A percentile compares a stretch with the other conserved stretches of the same genome.
Conservation (phyloP, 2,888 invertebrate genomes). For the Nymphalis c-album region DNA sequence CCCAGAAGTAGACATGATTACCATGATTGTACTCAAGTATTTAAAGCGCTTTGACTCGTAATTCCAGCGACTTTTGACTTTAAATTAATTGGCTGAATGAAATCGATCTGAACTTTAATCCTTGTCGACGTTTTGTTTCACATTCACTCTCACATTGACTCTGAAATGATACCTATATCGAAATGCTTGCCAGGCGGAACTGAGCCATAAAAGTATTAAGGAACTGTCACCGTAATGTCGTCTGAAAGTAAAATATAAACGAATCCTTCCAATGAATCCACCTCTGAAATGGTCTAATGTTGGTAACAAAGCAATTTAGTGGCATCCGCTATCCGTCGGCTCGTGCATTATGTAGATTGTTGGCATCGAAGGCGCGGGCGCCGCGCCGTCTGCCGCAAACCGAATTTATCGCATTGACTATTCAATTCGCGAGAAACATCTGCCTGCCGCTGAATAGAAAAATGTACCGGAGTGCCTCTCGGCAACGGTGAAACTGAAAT, state of each 20-base stretch:
- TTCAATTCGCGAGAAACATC: slow-evolving; percentile 73
- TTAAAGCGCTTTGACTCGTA: no score
- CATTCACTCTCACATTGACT: no score
- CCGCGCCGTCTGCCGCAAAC: slow-evolving; percentile 63
- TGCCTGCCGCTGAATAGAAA: slow-evolving; percentile 62
- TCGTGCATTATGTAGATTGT: slow-evolving; percentile 76
- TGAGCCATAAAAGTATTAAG: no score
- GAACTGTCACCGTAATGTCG: no score
- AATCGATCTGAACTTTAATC: no score
- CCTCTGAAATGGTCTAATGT: slow-evolving; percentile 29
- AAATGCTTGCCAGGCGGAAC: no score
- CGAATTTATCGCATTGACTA: slow-evolving; percentile 79
- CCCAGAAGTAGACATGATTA: no score
- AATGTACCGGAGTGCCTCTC: slow-evolving; percentile 46
- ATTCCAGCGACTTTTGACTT: no score
- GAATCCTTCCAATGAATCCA: slow-evolving; percentile 14
- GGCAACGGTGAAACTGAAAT: slow-evolving; percentile 46
- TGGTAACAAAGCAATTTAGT: slow-evolving; percentile 43
- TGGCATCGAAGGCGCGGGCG: slow-evolving; percentile 50
- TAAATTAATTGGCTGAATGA: no score
- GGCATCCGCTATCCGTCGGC: slow-evolving; percentile 40
- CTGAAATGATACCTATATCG: no score
- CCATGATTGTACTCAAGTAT: no score
- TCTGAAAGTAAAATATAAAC: neutral
- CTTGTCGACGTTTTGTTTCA: no score